Base-by-base conservation (phyloP, 1,140 invertebrate genomes). In the Ptiloglossa arizonensis region DNA sequence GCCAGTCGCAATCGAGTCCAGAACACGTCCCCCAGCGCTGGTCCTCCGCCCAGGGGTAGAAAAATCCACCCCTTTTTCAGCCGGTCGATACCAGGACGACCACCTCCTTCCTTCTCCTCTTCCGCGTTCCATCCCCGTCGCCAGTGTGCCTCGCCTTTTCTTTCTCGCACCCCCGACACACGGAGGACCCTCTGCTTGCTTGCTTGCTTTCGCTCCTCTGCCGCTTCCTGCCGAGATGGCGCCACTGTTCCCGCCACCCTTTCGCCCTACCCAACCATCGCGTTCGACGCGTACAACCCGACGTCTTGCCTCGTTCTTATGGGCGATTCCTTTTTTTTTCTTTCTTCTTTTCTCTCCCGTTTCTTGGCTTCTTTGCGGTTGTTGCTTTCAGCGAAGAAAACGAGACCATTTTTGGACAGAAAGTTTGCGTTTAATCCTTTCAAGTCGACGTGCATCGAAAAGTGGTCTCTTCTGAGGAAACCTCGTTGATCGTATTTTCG, bases 41-140 rank as follows among this genome's bases (percentile, higher is more conserved):
- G 80, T 79, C 81, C 82, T 86, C 85, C 87, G 86, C 88, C 87
- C 85, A 85, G 81, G 77, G 80, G 79, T 85, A 88, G 88, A 89
- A 92, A 91, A 91, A 90, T 91, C 89, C 90, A 90, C 89, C 90
- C 90, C 90, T 91, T 90, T 90, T 89, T 83, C 85, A 86, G 85
- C 80, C 90, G 90, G 89, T 91, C 91, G 90, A 91, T 92, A 91
- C 86, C 83, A 88, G 89, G 87, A 90, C 89, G 87, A 85, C 85
- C 85, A 79, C 82, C 78, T 83, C 86, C 78, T 85, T 82, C 79
- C 80, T 79, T 85, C 81, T 87, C 86, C 81, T 75, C 85, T 75
- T 81, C 80, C 79, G 70, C 86, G 78, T 83, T 83, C 81, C 83
- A 79, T 66, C 74, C 54, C 52, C 83, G 83, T 82, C 80, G 69